Evolutionary conservation across 2,797 vertebrate genomes (phyloP).

Genomic region (Cossypha niveicapilla): DNA sequence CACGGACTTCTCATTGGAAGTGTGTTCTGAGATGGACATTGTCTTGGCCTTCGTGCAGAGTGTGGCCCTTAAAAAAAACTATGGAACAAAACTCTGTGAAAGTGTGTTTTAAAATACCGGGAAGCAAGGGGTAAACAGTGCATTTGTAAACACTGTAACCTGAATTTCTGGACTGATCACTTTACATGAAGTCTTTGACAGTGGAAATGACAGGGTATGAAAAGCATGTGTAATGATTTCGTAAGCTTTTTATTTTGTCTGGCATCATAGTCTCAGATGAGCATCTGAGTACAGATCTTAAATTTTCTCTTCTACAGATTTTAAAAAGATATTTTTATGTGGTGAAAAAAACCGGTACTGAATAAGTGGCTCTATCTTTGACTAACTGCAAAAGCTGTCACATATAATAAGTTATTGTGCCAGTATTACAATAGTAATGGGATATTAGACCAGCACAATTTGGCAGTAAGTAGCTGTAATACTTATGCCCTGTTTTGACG

Average conservation of each 20-base stretch:
- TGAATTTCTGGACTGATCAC: neutral
- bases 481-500: conserved; percentile 44
- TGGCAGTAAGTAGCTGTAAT: conserved; percentile 48
- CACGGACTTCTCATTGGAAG: accelerated
- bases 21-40: neutral
- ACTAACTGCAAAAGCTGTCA: conserved; percentile 30
- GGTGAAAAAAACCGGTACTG: neutral
- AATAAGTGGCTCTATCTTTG: conserved; percentile 23
- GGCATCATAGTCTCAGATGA: neutral
- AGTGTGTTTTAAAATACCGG: neutral
- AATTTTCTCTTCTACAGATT: neutral
- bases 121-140: neutral
- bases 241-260: neutral
- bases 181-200: neutral
- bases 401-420: conserved; percentile 39
- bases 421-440: conserved; percentile 43
- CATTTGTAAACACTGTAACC: neutral
- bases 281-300: neutral
- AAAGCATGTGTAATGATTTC: neutral
- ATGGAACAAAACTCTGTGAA: neutral
- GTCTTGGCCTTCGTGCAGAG: neutral
- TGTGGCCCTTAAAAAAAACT: neutral
- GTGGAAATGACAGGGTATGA: neutral
- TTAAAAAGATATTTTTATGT: neutral
- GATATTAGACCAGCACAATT: conserved; percentile 41